Conservation (phyloP, 2,888 invertebrate genomes). For the Oligia latruncula region DNA sequence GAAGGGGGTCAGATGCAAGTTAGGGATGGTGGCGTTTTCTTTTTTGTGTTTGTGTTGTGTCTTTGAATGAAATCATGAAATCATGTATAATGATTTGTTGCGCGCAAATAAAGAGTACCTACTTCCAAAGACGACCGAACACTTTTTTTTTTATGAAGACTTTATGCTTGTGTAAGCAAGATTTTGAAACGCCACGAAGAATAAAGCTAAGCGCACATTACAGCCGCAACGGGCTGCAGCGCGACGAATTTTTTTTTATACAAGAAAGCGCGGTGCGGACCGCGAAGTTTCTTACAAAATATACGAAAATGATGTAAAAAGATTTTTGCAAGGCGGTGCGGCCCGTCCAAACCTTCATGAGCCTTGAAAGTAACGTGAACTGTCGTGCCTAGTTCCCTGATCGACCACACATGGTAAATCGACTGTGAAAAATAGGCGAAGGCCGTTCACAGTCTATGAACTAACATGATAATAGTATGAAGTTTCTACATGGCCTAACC, state of each 20-base stretch:
- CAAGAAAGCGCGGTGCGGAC: neutral
- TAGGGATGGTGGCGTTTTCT: conserved; percentile 8
- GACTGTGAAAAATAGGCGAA: conserved; percentile 30
- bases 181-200: neutral
- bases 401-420: conserved; percentile 14
- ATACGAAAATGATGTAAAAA: neutral
- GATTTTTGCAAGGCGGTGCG: neutral
- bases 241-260: neutral
- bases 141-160: neutral
- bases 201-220: neutral
- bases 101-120: neutral
- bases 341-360: neutral
- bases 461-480: conserved; percentile 2
- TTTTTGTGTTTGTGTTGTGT: neutral
- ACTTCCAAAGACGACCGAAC: neutral
- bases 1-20: conserved; percentile 46
- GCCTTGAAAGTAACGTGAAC: neutral
- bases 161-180: neutral
- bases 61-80: neutral
- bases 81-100: neutral
- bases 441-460: conserved; percentile 10
- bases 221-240: neutral
- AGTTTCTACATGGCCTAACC: conserved; percentile 27
- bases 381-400: neutral
- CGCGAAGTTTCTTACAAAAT: neutral